Evolutionary conservation across 2,888 invertebrate genomes (phyloP), one percentile per base, ranked within the genome.

Genomic region (Neocrepidodera transversa): DNA sequence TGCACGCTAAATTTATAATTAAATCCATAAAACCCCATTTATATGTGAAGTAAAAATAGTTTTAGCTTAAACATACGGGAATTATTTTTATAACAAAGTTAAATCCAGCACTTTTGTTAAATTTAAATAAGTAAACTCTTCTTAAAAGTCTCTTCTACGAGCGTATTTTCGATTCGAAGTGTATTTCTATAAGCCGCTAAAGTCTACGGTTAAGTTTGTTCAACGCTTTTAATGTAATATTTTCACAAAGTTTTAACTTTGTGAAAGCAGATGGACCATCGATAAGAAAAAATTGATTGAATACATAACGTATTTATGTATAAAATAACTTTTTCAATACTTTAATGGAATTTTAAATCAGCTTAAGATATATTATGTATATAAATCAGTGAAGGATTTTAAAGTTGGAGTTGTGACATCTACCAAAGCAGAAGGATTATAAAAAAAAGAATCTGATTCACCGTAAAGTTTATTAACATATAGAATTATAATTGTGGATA

Each of bases 281-380:
- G 65, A 67, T 67, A 65, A 52, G 56, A 52, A 56, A 60, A n/a
- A 60, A 66, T 65, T 68, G 66, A 65, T 68, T 68, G 68, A 65
- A 64, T 63, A 62, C 59, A 52, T 64, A 65, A 65, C 62, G 63
- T 66, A 68, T 66, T 68, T 68, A 68, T 68, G 68, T 66, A 63
- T 63, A 62, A 66, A 66, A 66, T 66, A 68, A 62, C 35, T 54
- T 54, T 54, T 59, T 62, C 26, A 17, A 58, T 60, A 68, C 65
- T 68, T 68, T 68, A 68, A 68, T 68, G 65, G 68, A 68, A 66
- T 66, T 65, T 60, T 54, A 59, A 61, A 59, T 40, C 38, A 55
- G 53, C 62, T 60, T 62, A 62, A 55, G 47, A 60, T 58, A 50
- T 60, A 64, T 64, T 63, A 57, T 60, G 53, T 52, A 40, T n/a